These are phyloP conservation scores for Euplagia quadripunctaria DNA, from an alignment of 2,888 invertebrate genomes.

Conservation along the genomic window DNA sequence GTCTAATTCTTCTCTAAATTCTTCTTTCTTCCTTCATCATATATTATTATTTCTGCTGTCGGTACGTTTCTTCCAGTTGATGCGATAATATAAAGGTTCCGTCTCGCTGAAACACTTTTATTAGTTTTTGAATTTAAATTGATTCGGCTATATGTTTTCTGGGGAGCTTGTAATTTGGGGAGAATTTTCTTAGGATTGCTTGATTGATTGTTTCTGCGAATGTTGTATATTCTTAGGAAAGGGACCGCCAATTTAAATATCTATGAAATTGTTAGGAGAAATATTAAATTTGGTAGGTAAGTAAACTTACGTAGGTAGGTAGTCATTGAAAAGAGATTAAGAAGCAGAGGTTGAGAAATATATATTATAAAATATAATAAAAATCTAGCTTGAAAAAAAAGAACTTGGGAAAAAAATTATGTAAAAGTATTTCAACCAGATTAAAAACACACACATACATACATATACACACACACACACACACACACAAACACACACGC, in stretches of 20 bases:
- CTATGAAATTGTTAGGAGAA: not conserved
- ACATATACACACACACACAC: no score
- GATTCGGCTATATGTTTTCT: constrained; percentile 53
- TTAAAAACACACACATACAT: no score
- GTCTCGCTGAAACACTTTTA: constrained; percentile 56
- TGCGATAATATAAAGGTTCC: constrained; percentile 64
- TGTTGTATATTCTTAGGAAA: not conserved
- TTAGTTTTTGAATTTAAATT: constrained; percentile 61
- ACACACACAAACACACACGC: no score
- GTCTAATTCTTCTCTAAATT: no score
- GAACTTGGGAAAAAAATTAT: no score
- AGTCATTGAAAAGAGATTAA: not conserved
- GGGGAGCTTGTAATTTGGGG: constrained; percentile 28
- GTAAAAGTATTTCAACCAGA: no score
- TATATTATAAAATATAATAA: no score
- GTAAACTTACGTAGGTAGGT: no score
- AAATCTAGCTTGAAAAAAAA: no score
- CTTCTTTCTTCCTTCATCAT: no score
- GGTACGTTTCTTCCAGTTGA: constrained; percentile 60
- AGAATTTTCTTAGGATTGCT: constrained; percentile 19
- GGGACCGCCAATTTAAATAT: not conserved
- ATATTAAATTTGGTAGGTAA: not conserved
- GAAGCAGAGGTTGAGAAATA: not conserved
- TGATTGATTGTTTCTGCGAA: constrained; percentile 16
- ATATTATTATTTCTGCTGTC: constrained; percentile 37